phyloP scores from a whole-genome alignment of 2,888 invertebrate species.

The Bhutanitis thaidina region DNA sequence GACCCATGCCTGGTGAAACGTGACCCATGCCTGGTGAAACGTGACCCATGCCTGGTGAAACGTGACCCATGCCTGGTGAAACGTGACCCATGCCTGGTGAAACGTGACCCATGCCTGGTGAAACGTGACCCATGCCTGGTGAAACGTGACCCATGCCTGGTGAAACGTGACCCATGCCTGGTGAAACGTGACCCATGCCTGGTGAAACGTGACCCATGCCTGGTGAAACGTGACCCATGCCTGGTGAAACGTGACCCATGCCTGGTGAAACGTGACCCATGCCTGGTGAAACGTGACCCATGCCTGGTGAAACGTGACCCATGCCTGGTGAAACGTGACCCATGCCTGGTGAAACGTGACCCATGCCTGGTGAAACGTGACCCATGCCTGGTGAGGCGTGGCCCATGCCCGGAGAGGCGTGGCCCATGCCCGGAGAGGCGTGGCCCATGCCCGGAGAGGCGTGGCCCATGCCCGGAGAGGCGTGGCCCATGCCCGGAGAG shows the following conservation, averaged over 20 bases:
- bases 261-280: conserved; percentile 37
- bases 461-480: conserved; percentile 27
- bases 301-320: conserved; percentile 32
- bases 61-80: conserved; percentile 26
- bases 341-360: conserved; percentile 29
- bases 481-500: conserved; percentile 29
- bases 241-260: conserved; percentile 27
- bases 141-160: conserved; percentile 26
- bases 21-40: conserved; percentile 32
- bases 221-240: conserved; percentile 27
- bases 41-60: conserved; percentile 35
- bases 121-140: conserved; percentile 35
- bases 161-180: conserved; percentile 37
- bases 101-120: conserved; percentile 22
- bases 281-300: conserved; percentile 28
- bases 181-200: conserved; percentile 28
- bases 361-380: conserved; percentile 33
- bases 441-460: conserved; percentile 17
- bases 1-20: conserved; percentile 25
- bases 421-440: conserved; percentile 28
- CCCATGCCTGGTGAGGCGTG: conserved; percentile 31
- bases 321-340: conserved; percentile 25
- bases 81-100: conserved; percentile 34
- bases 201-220: conserved; percentile 22
- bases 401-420: conserved; percentile 32